A percentile compares a stretch with the other conserved stretches of the same genome.
Conservation (phyloP, 2,797 vertebrate genomes). For the Pantherophis vulpinus region DNA sequence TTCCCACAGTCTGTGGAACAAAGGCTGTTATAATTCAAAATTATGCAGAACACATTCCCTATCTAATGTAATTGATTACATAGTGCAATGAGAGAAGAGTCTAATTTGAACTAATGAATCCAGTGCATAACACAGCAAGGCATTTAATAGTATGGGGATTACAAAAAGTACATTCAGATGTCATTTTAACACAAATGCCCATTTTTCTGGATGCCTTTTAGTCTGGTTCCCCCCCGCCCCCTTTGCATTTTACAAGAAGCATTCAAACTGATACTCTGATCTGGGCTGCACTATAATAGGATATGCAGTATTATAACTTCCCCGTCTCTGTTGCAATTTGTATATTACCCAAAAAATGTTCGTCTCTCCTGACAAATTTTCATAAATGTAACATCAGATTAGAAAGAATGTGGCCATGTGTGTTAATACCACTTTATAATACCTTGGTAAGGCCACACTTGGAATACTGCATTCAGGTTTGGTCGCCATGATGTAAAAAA, state of each 20-base stretch:
- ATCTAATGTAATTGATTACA: conserved; percentile 63
- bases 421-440: too few relatives aligned
- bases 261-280: conserved; percentile 32
- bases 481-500: too few relatives aligned
- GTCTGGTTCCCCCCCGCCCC: background rate
- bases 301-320: conserved; percentile 16
- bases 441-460: too few relatives aligned
- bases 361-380: conserved; percentile 69
- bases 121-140: conserved; percentile 42
- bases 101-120: conserved; percentile 62
- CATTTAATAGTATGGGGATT: conserved; percentile 34
- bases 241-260: conserved; percentile 34
- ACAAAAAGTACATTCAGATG: conserved; percentile 60
- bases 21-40: conserved; percentile 54
- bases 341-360: conserved; percentile 52
- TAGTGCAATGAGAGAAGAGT: conserved; percentile 48
- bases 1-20: background rate
- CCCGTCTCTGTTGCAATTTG: conserved; percentile 12
- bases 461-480: too few relatives aligned
- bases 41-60: conserved; percentile 56
- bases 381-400: conserved; percentile 69
- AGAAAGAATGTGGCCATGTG: conserved; percentile 44
- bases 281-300: conserved; percentile 36
- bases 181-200: conserved; percentile 32
- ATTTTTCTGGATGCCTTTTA: conserved; percentile 24